Conservation (phyloP, 1,140 invertebrate species). For the Limonius californicus region DNA sequence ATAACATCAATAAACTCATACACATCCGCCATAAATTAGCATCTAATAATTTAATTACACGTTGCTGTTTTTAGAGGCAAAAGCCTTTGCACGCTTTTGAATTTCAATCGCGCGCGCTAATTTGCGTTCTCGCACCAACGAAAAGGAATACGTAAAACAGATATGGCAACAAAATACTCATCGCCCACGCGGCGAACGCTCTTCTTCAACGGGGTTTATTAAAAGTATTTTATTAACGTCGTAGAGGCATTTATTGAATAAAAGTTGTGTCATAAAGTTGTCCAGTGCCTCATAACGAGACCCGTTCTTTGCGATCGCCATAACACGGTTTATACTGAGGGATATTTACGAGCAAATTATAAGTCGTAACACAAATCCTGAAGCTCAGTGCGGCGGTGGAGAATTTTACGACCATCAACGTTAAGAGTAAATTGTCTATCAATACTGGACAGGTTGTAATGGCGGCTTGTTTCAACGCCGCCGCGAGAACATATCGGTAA, state of each 20-base stretch:
- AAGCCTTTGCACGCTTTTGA: neutral
- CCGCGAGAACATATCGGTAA: neutral
- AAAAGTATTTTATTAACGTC: neutral
- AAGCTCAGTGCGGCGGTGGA: neutral
- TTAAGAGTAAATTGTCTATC: neutral
- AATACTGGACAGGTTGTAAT: neutral
- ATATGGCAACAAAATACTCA: too few relatives aligned
- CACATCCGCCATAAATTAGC: too few relatives aligned
- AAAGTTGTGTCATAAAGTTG: neutral
- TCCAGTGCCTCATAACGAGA: neutral
- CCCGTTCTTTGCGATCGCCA: neutral
- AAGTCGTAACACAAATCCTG: conserved; percentile 19
- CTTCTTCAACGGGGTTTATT: neutral
- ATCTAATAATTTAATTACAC: too few relatives aligned
- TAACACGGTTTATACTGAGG: conserved; percentile 2
- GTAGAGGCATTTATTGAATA: neutral
- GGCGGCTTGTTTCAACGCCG: neutral
- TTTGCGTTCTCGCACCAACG: too few relatives aligned
- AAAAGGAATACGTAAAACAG: too few relatives aligned
- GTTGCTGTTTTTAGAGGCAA: neutral
- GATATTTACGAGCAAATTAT: conserved; percentile 23
- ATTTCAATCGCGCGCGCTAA: too few relatives aligned
- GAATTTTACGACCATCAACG: neutral
- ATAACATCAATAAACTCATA: too few relatives aligned
- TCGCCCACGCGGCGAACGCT: neutral